Conservation (phyloP, 2,888 invertebrate genomes). For the Meiosimyza decipiens region DNA sequence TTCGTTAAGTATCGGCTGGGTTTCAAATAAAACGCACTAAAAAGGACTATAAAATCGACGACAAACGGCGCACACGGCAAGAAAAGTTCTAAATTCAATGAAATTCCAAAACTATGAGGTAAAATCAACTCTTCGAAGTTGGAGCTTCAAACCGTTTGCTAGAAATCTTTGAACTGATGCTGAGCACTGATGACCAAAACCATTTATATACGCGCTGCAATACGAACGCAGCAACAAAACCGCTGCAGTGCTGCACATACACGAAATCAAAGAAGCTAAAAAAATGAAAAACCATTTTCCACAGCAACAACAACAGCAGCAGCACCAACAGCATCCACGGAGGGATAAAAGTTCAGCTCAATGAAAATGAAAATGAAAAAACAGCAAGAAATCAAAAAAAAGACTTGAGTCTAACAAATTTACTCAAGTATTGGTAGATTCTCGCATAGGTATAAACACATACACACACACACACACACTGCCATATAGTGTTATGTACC, state of each 20-base stretch:
- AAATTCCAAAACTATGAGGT: background rate
- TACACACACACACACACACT: conserved; percentile 11
- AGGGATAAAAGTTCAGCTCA: conserved; percentile 46
- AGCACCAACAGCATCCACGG: conserved; percentile 35
- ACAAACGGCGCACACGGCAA: conserved; percentile 5
- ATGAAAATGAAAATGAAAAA: conserved; percentile 25
- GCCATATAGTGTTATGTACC: conserved; percentile 28
- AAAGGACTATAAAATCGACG: background rate
- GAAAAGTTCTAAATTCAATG: background rate
- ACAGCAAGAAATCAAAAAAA: conserved; percentile 2
- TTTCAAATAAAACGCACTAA: background rate
- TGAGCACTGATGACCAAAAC: conserved; percentile 66
- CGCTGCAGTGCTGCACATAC: conserved; percentile 23
- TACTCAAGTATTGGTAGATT: conserved; percentile 33
- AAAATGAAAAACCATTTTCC: conserved; percentile 27
- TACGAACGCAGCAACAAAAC: conserved; percentile 43
- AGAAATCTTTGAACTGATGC: conserved; percentile 67
- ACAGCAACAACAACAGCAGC: background rate
- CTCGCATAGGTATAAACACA: background rate
- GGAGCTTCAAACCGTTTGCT: conserved; percentile 61
- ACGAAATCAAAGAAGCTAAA: conserved; percentile 31
- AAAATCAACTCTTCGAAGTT: conserved; percentile 3
- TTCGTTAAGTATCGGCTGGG: conserved; percentile 1
- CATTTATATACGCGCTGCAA: conserved; percentile 64
- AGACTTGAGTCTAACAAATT: conserved; percentile 28